These are phyloP conservation scores for Paramormyrops hopkinsi DNA, from an alignment of 2,797 vertebrate genomes.

Conservation along the genomic window DNA sequence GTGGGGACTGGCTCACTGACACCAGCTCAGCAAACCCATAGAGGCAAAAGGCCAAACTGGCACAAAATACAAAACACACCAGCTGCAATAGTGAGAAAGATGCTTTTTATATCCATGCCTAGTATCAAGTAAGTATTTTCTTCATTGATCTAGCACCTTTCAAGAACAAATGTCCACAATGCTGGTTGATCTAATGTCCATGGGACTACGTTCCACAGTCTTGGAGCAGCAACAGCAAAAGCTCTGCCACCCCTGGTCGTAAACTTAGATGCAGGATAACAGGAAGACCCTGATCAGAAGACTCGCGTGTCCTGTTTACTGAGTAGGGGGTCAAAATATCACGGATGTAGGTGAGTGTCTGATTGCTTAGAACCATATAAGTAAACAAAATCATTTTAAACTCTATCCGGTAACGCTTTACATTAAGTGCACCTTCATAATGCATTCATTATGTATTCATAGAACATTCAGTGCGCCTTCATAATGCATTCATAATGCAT, in stretches of 20 bases:
- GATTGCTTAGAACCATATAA: background rate
- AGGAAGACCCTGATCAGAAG: background rate
- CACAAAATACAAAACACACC: background rate
- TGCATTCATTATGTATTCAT: too few species aligned
- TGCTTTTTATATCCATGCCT: background rate
- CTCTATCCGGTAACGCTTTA: background rate
- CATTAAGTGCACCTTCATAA: too few species aligned
- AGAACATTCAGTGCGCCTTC: too few species aligned
- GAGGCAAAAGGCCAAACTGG: background rate
- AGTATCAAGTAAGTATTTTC: background rate
- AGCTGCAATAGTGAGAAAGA: background rate
- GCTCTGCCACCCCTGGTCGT: background rate
- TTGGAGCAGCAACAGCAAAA: background rate
- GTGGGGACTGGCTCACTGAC: background rate
- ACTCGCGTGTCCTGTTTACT: background rate
- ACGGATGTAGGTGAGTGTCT: background rate
- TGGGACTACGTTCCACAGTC: background rate
- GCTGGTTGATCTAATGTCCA: background rate
- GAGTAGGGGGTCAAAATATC: background rate
- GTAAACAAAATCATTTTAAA: background rate
- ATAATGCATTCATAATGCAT: too few species aligned
- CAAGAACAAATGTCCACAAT: background rate
- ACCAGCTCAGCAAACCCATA: background rate
- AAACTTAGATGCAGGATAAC: background rate
- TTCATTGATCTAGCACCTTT: background rate